Conservation (phyloP, 2,797 vertebrate species). For the Phataginus tetradactyla region DNA sequence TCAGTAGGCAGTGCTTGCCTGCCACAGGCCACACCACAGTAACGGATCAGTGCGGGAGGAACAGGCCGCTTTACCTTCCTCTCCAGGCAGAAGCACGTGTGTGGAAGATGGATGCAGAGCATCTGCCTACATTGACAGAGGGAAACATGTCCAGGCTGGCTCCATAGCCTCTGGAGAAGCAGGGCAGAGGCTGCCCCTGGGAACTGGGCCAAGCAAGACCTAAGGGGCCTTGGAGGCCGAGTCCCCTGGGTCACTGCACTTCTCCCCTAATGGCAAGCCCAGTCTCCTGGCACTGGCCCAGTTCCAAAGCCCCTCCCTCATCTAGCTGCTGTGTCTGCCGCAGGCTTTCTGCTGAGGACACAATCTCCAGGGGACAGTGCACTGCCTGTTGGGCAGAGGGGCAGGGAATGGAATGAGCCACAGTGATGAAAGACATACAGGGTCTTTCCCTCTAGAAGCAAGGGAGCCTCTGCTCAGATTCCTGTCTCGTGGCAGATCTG, state of each 20-base stretch:
- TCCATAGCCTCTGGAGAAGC: neutral
- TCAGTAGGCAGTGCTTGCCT: conserved; percentile 50
- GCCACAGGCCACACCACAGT: conserved; percentile 58
- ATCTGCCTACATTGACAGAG: conserved; percentile 41
- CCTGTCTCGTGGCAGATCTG: neutral
- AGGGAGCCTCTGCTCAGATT: neutral
- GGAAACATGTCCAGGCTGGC: neutral
- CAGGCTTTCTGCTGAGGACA: neutral
- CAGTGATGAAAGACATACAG: neutral
- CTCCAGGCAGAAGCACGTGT: conserved; percentile 62
- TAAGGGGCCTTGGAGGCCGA: neutral
- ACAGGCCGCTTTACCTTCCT: conserved; percentile 69
- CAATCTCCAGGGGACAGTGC: neutral
- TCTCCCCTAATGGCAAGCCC: neutral
- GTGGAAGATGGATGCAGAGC: conserved; percentile 62
- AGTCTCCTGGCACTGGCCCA: neutral
- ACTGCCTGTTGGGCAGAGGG: neutral
- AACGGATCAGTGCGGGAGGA: conserved; percentile 54
- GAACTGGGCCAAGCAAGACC: neutral
- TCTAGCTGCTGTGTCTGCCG: neutral
- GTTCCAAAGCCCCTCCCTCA: neutral
- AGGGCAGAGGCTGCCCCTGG: neutral
- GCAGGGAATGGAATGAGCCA: neutral
- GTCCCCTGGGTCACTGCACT: neutral
- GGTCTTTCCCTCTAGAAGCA: neutral